phyloP scores from a whole-genome alignment of 1,140 invertebrate genomes.

The Pseudomyrmex concolor region DNA sequence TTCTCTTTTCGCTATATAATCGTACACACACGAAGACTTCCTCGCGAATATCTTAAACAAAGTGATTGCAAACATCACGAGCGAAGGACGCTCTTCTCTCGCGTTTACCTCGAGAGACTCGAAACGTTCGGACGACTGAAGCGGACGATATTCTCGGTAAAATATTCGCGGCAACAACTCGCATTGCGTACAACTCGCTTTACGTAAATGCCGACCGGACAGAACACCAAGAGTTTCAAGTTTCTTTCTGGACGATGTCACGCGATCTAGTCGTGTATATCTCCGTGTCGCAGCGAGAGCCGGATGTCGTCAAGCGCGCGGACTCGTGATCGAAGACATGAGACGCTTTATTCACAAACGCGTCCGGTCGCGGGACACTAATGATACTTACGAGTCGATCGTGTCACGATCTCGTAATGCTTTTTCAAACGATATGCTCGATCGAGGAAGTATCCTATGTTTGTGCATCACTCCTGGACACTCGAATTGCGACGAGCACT shows the following conservation, averaged over 20 bases:
- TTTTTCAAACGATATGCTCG: constrained; percentile 27
- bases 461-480: no score
- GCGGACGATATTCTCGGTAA: constrained; percentile 9
- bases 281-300: constrained; percentile 31
- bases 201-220: constrained; percentile 27
- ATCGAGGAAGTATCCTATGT: neutral
- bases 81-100: neutral
- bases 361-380: neutral
- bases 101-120: constrained; percentile 15
- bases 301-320: constrained; percentile 23
- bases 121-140: neutral
- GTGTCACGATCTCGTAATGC: neutral
- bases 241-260: constrained; percentile 38
- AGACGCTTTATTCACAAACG: constrained; percentile 1
- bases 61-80: constrained; percentile 17
- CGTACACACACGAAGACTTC: neutral
- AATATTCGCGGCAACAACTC: constrained; percentile 13
- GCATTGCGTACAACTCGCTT: neutral
- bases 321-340: constrained; percentile 15
- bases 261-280: constrained; percentile 45
- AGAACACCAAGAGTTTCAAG: constrained; percentile 2
- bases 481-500: no score
- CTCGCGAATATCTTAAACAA: constrained; percentile 16
- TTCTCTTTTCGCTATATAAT: neutral
- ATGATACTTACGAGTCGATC: constrained; percentile 26